Evolutionary conservation across 1,140 invertebrate genomes (phyloP), one percentile per base, ranked within the genome.

Genomic region (Pseudomyrmex dendroicus): DNA sequence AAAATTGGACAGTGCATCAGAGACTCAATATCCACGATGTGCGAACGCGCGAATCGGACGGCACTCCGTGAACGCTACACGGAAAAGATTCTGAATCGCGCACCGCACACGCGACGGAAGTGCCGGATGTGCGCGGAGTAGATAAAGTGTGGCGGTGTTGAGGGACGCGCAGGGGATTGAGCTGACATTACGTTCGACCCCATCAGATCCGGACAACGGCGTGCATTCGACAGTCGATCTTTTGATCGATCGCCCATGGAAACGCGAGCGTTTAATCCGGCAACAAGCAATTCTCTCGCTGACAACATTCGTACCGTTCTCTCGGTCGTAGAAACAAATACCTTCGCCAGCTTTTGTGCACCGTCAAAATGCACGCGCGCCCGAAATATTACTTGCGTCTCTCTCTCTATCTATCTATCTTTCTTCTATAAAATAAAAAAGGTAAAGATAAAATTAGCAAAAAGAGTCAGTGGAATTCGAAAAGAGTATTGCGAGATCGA

Each of bases 191-290:
- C 67, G 85, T 83, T 84, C 82, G 35, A 54, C 35, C 63, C 73
- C 83, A 62, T 66, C 77, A 84, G 46, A 82, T 73, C 57, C 56
- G 70, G 67, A 86, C 82, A 85, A 86, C 74, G 54, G 77, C 67
- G 63, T 68, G 70, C 85, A 67, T 83, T 85, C 86, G 73, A 87
- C 80, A 64, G 62, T 86, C 83, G 86, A 91, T 91, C 89, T 92
- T 89, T 91, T 90, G 91, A 92, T 91, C 90, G 89, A 89, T 90
- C 86, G 87, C 22, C 84, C 86, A 80, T 91, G 56, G 76, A 89
- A 88, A 87, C 67, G 82, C 73, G 87, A 64, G 35, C 85, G 84
- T 89, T 89, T 91, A 89, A 92, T 90, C 88, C 84, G 63, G 82
- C 88, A 90, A 86, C 82, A 52, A 84, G 44, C 86, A 59, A 62